These are phyloP conservation scores for Chalcosyrphus nemorum DNA, from an alignment of 2,888 invertebrate genomes.

Conservation along the genomic window DNA sequence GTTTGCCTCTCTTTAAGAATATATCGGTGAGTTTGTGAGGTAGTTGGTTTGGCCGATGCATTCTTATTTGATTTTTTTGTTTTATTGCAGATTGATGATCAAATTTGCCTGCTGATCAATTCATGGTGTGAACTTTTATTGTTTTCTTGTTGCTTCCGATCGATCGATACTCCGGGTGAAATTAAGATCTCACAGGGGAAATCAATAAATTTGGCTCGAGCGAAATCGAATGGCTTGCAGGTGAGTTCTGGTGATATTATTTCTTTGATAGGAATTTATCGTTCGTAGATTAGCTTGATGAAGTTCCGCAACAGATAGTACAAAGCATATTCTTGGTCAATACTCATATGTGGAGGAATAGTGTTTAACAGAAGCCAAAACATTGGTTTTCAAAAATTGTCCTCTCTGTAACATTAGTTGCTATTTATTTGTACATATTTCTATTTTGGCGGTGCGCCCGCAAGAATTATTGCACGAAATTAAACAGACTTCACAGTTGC, in stretches of 20 bases:
- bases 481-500: no score
- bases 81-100: slow-evolving; percentile 94
- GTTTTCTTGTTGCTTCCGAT: slow-evolving; percentile 97
- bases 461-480: no score
- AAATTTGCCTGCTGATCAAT: slow-evolving; percentile 97
- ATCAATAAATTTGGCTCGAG: slow-evolving; percentile 81
- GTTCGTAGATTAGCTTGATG: no score
- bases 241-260: slow-evolving; percentile 79
- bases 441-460: no score
- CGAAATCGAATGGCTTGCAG: slow-evolving; percentile 83
- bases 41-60: neutral
- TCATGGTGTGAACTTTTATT: slow-evolving; percentile 97
- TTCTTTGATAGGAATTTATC: no score
- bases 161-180: slow-evolving; percentile 94
- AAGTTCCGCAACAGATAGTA: no score
- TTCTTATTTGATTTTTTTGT: neutral
- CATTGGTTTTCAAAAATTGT: no score
- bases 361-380: no score
- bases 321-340: no score
- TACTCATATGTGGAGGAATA: no score
- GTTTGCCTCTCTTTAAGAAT: slow-evolving; percentile 97
- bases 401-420: no score
- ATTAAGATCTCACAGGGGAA: slow-evolving; percentile 86
- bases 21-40: slow-evolving; percentile 88
- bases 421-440: no score